A percentile compares a stretch with the other conserved stretches of the same genome.
phyloP scores from a whole-genome alignment of 2,888 invertebrate genomes.

The Criorhina ranunculi region DNA sequence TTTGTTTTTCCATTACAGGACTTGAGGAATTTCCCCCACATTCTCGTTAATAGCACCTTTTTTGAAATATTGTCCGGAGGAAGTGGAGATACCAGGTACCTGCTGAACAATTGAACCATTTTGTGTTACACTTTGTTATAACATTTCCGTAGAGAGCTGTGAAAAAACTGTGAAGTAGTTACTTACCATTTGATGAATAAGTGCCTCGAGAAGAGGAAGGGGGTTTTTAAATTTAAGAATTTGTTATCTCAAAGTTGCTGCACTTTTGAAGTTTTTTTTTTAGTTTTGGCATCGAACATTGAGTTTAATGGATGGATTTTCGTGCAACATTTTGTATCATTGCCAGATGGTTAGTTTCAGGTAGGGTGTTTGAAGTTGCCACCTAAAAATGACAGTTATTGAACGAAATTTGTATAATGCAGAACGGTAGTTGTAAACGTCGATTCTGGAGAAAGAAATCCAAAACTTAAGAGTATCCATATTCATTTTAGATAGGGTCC shows the following conservation, averaged over 20 bases:
- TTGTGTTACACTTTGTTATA: slow-evolving; percentile 41
- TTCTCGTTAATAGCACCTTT: slow-evolving; percentile 20
- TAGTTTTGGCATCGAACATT: background rate
- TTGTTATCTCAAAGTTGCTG: slow-evolving; percentile 8
- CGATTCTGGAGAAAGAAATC: too few relatives aligned
- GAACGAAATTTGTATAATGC: too few relatives aligned
- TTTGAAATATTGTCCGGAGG: slow-evolving; percentile 8
- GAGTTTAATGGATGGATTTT: background rate
- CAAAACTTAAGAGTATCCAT: too few relatives aligned
- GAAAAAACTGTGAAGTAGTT: background rate
- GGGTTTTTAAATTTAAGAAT: slow-evolving; percentile 10
- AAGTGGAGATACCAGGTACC: background rate
- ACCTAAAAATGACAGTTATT: too few relatives aligned
- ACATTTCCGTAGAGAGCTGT: slow-evolving; percentile 15
- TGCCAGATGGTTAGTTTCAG: background rate
- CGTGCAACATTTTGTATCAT: background rate
- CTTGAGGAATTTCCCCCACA: slow-evolving; percentile 2
- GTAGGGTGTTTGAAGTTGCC: too few relatives aligned
- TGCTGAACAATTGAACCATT: slow-evolving; percentile 21
- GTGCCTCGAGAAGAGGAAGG: background rate
- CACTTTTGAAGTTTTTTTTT: background rate
- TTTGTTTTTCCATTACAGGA: slow-evolving; percentile 18
- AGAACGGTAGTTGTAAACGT: too few relatives aligned
- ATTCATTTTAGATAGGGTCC: too few relatives aligned
- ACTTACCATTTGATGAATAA: slow-evolving; percentile 30